Base-by-base conservation (phyloP, 2,888 invertebrate genomes). In the Hirudinaria manillensis region DNA sequence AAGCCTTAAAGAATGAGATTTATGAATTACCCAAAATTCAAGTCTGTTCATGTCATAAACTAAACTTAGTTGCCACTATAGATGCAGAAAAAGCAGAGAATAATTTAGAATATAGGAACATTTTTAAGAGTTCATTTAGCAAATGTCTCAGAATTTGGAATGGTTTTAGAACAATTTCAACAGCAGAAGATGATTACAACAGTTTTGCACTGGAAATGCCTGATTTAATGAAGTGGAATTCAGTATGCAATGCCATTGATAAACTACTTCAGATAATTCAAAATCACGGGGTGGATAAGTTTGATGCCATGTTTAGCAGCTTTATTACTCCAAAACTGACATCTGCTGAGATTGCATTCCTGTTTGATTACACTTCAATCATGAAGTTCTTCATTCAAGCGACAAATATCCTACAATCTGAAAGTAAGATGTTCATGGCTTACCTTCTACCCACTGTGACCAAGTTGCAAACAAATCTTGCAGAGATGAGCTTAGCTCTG, bases 381-480 rank as follows among this genome's bases (percentile, higher is more conserved):
- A 68, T 74, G 70, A 74, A 45, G 36, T 68, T 68, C 36, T 24
- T 74, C 32, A 38, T 68, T n/a, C 74, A 74, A 29, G 72, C 74
- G 24, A 32, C 68, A 24, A 70, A 74, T 16, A 74, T 74, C 27
- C 38, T 74, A 24, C 74, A 74, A 66, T 51, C 68, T 38, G 70
- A 74, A 24, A 74, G 24, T 7, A 70, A 74, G 68, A 27, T 56
- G 53, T 71, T 32, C 70, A 67, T 74, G 67, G 74, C 34, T 32
- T 70, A 70, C 72, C 74, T 74, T 29, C 45, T 74, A 19, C 70
- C 72, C 29, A 72, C 55, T 2, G 32, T 72, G 19, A 68, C 29
- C 45, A 66, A 19, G 24, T 38, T 65, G 32, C 74, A n/a, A 24
- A 38, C n/a, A 2, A 74, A 34, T 27, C 70, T 67, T 13, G 29